Evolutionary conservation across 2,888 invertebrate genomes (phyloP).

Genomic region (Dyspetes luteomarginatus): DNA sequence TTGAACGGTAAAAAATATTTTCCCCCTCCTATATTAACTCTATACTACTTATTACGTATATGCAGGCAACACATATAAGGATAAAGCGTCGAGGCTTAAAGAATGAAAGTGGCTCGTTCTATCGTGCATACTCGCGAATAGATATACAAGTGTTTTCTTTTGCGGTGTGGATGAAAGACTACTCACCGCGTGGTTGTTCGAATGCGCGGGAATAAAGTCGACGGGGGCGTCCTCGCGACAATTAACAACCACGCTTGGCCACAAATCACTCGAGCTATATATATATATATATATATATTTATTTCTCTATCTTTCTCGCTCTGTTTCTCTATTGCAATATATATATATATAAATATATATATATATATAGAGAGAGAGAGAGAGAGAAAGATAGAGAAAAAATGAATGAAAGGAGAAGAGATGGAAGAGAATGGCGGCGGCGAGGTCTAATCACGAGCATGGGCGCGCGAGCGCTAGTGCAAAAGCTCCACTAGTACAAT

Average conservation of each 20-base stretch:
- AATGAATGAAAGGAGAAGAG: conserved; percentile 46
- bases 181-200: conserved; percentile 64
- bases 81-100: conserved; percentile 28
- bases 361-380: not conserved
- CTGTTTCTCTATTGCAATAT: conserved; percentile 10
- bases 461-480: conserved; percentile 54
- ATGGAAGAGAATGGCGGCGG: conserved; percentile 70
- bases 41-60: not conserved
- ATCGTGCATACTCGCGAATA: conserved; percentile 52
- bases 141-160: conserved; percentile 57
- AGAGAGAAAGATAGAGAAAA: conserved; percentile 33
- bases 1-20: no score
- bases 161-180: conserved; percentile 72
- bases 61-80: conserved; percentile 27
- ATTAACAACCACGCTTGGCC: conserved; percentile 78
- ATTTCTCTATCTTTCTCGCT: conserved; percentile 69
- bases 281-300: not conserved
- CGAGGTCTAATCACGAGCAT: conserved; percentile 79
- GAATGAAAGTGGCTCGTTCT: conserved; percentile 54
- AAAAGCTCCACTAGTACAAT: conserved; percentile 35
- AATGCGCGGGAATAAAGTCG: conserved; percentile 57
- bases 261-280: conserved; percentile 77
- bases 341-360: conserved; percentile 12
- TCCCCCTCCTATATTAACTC: no score
- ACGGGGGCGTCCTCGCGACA: conserved; percentile 77